phyloP scores from a whole-genome alignment of 2,888 invertebrate genomes.

The Boloria selene region DNA sequence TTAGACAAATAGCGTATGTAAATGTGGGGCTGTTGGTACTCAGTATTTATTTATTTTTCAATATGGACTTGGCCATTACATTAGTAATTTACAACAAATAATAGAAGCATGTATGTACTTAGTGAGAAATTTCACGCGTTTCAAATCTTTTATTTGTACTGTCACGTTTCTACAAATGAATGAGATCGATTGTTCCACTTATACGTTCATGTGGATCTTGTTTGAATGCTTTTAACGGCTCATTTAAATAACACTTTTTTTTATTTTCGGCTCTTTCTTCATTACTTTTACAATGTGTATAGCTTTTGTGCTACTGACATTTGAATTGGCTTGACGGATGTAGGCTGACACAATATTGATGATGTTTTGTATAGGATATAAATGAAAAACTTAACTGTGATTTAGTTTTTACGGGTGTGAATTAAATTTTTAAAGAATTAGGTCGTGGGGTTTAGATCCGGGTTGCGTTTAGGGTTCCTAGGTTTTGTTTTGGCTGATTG shows the following conservation, averaged over 20 bases:
- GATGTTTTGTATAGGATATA: neutral
- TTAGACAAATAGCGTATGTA: no score
- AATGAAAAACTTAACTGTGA: neutral
- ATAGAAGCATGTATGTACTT: neutral
- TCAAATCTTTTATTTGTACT: neutral
- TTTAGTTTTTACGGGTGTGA: neutral
- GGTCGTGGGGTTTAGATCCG: no score
- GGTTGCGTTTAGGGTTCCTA: no score
- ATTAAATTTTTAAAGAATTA: no score
- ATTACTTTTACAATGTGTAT: neutral
- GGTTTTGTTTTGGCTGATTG: no score
- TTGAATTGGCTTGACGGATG: slow-evolving; percentile 16
- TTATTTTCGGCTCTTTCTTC: neutral
- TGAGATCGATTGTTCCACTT: neutral
- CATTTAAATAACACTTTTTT: neutral
- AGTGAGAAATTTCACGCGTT: neutral
- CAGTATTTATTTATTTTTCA: no score
- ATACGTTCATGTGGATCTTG: neutral
- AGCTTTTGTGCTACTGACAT: slow-evolving; percentile 17
- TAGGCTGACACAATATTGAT: slow-evolving; percentile 18
- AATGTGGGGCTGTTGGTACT: no score
- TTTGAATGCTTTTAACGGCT: neutral
- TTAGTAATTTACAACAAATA: no score
- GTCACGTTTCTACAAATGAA: neutral
- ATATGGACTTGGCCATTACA: no score